Evolutionary conservation across 2,113 vertebrate species (phyloP).

Genomic region (Ptilonorhynchus violaceus): DNA sequence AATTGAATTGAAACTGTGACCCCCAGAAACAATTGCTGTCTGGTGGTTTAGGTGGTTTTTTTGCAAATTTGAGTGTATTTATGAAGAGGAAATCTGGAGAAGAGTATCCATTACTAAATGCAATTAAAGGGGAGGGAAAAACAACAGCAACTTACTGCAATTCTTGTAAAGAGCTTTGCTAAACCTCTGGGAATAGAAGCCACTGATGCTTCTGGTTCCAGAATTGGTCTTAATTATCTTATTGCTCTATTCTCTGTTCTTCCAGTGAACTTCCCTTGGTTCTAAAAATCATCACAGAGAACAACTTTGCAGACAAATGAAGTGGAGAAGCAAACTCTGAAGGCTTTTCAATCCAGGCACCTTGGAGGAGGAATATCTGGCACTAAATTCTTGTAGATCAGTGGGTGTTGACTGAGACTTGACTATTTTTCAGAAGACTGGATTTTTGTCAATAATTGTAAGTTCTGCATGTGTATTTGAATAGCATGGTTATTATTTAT

Average conservation of each 20-base stretch:
- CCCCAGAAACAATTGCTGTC: background rate
- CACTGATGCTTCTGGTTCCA: slow-evolving; percentile 50
- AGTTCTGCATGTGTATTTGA: slow-evolving; percentile 36
- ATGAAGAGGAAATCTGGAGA: slow-evolving; percentile 2
- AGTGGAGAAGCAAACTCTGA: background rate
- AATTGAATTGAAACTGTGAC: background rate
- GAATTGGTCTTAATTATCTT: slow-evolving; percentile 46
- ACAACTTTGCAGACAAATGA: background rate
- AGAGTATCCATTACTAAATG: slow-evolving; percentile 62
- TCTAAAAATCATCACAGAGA: slow-evolving; percentile 1
- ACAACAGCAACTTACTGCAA: slow-evolving; percentile 37
- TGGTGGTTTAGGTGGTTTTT: background rate
- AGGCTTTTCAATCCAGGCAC: background rate
- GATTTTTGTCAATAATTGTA: background rate
- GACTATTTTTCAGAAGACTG: background rate
- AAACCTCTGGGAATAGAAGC: slow-evolving; percentile 71
- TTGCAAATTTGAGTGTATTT: slow-evolving; percentile 1
- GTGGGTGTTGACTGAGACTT: background rate
- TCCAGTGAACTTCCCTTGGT: background rate
- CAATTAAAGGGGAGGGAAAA: slow-evolving; percentile 52
- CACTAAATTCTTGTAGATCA: background rate
- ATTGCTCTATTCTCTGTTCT: slow-evolving; percentile 17
- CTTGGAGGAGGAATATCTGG: background rate
- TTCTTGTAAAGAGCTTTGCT: slow-evolving; percentile 77
- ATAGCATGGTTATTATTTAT: background rate